Base-by-base conservation (phyloP, 2,888 invertebrate species). In the Acrobasis repandana region DNA sequence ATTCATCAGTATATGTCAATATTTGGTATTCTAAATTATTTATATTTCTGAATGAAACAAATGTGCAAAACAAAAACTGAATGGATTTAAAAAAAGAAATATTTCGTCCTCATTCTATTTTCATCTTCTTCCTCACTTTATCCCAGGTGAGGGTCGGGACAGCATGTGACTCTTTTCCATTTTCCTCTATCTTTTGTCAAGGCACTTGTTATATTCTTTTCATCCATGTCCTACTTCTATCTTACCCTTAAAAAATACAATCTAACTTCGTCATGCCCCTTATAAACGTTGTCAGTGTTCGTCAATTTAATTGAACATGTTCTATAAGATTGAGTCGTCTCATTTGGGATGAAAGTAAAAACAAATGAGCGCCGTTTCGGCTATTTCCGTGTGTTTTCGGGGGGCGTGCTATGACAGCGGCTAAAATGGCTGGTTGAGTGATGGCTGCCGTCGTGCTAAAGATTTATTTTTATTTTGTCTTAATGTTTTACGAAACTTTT, bases 361-460 rank as follows among this genome's bases (percentile, higher is more conserved):
- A 68, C 68, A 68, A 73, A 74, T 73, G 75, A 75, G 73, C 76
- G 68, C 67, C 57, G 74, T 68, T 76, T 72, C 76, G 75, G 77
- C 69, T 85, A 86, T 86, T 86, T 83, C 72, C 70, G 81, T 75
- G 65, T 73, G 76, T 80, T 83, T 86, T 86, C 86, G 86, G 58
- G 61, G 16, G 48, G 20, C 48, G 56, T 20, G 54, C 18, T 58
- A n/a, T 61, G 65, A 64, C 67, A 63, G 65, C 62, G 58, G 59
- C 51, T 58, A 48, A 58, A 61, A 61, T 57, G 56, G 56, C 61
- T 49, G 33, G 16, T 59, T 59, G 43, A 59, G 15, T 51, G 59
- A 59, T 51, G 59, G 43, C 43, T 15, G 36, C n/a, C 34, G 58
- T n/a, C 18, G 20, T 58, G 5, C n/a, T 43, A 11, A n/a, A 14